These are phyloP conservation scores for Pampusana beccarii DNA, from an alignment of 2,113 vertebrate genomes.

Conservation along the genomic window DNA sequence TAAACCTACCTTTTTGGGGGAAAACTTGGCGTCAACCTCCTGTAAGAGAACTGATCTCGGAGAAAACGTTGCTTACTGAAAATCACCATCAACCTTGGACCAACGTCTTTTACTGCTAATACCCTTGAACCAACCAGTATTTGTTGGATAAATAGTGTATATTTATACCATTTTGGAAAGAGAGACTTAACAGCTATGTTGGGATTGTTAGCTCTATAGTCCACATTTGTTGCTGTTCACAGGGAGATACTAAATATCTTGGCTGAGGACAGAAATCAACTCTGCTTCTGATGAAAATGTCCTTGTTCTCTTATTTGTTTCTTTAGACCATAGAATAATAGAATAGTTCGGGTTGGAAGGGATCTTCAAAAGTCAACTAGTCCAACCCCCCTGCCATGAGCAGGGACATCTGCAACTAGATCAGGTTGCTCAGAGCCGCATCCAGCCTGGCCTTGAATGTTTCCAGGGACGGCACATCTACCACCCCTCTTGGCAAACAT, in stretches of 20 bases:
- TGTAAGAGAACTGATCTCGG: not conserved
- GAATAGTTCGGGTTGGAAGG: no score
- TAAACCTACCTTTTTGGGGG: not conserved
- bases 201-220: not conserved
- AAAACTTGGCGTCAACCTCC: not conserved
- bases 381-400: no score
- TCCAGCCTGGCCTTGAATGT: not conserved
- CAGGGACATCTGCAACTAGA: not conserved
- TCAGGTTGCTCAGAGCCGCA: not conserved
- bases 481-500: not conserved
- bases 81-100: not conserved
- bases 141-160: not conserved
- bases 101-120: not conserved
- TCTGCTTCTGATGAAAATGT: not conserved
- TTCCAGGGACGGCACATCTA: not conserved
- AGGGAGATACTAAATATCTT: not conserved
- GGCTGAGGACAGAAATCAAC: not conserved
- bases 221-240: not conserved
- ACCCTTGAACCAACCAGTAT: not conserved
- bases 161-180: not conserved
- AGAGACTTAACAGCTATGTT: not conserved
- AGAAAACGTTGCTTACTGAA: not conserved
- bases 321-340: not conserved
- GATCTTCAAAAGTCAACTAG: no score
- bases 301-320: not conserved